Percentiles rank a stretch among this genome's conserved stretches.
Conservation (phyloP, 1,140 invertebrate species). For the Drosophila erecta region DNA sequence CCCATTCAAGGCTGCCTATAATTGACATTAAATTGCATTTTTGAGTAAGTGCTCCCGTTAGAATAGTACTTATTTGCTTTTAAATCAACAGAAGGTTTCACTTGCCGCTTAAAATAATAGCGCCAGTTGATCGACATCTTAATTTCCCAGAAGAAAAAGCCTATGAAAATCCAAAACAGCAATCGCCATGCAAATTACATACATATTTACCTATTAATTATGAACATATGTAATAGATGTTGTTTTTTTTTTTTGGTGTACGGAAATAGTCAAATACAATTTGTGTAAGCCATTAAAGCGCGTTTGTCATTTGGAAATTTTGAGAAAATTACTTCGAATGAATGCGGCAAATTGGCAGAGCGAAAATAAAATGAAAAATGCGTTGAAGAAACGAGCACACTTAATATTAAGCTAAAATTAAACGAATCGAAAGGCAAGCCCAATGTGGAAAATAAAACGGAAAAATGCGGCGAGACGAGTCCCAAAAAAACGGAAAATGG, state of each 20-base stretch:
- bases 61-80: not conserved
- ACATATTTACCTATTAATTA: conserved; percentile 48
- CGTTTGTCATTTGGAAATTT: conserved; percentile 32
- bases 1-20: too few species aligned
- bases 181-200: conserved; percentile 20
- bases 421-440: conserved; percentile 34
- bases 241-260: conserved; percentile 55
- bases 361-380: conserved; percentile 5
- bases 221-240: conserved; percentile 40
- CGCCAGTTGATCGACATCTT: too few species aligned
- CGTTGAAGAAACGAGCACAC: conserved; percentile 26
- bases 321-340: conserved; percentile 38
- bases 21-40: not conserved
- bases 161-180: conserved; percentile 35
- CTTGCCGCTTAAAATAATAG: not conserved
- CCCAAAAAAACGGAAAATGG: conserved; percentile 7
- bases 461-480: conserved; percentile 3
- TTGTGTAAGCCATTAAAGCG: conserved; percentile 25
- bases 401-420: conserved; percentile 61
- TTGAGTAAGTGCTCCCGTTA: not conserved
- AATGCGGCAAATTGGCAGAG: conserved; percentile 35
- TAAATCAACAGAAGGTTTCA: conserved; percentile 19
- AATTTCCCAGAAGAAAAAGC: not conserved
- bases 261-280: conserved; percentile 57
- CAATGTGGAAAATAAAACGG: conserved; percentile 2